Conservation (phyloP, 2,113 vertebrate species). For the Psophia crepitans region DNA sequence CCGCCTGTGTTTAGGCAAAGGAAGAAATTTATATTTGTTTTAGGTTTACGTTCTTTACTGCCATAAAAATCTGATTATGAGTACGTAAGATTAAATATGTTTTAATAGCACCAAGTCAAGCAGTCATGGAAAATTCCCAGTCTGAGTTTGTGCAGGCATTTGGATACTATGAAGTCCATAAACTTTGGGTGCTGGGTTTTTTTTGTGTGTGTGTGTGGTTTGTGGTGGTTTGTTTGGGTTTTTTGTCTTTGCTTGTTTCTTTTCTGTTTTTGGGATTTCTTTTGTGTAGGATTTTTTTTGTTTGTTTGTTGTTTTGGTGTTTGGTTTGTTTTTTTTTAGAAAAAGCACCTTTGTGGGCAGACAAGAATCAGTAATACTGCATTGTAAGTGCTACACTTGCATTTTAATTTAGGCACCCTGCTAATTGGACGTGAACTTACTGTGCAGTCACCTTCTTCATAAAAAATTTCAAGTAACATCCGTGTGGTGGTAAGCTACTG, state of each 20-base stretch:
- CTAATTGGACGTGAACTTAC: not conserved
- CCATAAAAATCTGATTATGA: slow-evolving; percentile 5
- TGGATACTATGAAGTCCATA: not conserved
- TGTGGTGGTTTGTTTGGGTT: too few relatives aligned
- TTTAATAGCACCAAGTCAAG: not conserved
- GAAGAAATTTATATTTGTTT: not conserved
- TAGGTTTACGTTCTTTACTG: not conserved
- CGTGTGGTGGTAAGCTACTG: not conserved
- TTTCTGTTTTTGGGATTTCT: not conserved
- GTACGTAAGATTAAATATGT: not conserved
- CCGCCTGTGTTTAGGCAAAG: not conserved
- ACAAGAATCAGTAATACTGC: not conserved
- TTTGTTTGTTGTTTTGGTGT: too few relatives aligned
- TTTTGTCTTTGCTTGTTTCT: not conserved
- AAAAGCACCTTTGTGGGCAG: not conserved
- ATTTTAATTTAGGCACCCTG: not conserved
- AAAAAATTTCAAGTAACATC: not conserved
- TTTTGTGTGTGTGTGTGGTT: too few relatives aligned
- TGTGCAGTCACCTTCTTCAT: not conserved
- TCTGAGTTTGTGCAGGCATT: not conserved
- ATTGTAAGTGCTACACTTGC: not conserved
- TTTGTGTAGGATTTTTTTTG: too few relatives aligned
- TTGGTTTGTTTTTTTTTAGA: not conserved
- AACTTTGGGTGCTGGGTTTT: not conserved
- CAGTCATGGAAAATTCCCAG: slow-evolving; percentile 26